These are phyloP conservation scores for Stichodactyla helianthus DNA, from an alignment of 64 coral and sea anemone species.

Conservation along the genomic window DNA sequence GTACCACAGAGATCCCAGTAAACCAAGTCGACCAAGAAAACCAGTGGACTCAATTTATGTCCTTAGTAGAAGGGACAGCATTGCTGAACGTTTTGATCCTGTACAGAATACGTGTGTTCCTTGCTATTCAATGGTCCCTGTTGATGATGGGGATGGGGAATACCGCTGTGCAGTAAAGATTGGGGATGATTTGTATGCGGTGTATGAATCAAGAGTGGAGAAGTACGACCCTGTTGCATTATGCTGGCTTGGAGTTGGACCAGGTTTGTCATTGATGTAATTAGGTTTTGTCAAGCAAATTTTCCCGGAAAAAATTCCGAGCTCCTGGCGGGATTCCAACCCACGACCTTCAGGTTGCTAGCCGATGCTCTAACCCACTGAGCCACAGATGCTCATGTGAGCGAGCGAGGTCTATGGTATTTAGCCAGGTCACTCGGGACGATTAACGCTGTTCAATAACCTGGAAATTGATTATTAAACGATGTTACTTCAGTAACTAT, in stretches of 20 bases:
- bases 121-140: constrained; percentile 41
- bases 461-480: no score
- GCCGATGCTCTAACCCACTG: no score
- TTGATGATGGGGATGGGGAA: constrained; percentile 50
- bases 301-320: no score
- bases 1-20: constrained; percentile 15
- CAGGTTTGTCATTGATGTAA: constrained; percentile 35
- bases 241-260: constrained; percentile 52
- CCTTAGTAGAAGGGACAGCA: constrained; percentile 58
- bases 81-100: constrained; percentile 68
- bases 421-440: no score
- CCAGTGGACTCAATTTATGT: constrained; percentile 53
- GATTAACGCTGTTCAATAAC: no score
- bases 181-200: constrained; percentile 39
- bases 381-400: no score
- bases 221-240: constrained; percentile 57
- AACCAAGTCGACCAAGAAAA: neutral
- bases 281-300: no score
- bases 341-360: no score
- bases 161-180: constrained; percentile 62
- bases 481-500: no score
- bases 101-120: constrained; percentile 58
- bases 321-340: no score
- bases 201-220: constrained; percentile 45
- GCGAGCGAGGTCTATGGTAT: no score